These are phyloP conservation scores for Drosophila anomalata DNA, from an alignment of 2,888 invertebrate species.

Conservation along the genomic window DNA sequence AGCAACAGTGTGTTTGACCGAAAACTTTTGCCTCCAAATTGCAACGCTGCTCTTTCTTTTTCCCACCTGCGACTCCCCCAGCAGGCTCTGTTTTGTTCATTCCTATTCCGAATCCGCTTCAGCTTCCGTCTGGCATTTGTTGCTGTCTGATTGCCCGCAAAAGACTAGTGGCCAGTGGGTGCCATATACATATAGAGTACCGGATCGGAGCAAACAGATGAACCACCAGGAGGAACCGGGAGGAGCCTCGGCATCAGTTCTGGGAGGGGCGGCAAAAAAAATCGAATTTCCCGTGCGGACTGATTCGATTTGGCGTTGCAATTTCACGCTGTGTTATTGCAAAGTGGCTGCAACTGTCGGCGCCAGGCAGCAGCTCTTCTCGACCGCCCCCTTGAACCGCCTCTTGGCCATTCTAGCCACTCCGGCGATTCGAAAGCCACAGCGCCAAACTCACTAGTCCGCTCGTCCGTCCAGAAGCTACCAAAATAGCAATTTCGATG, in stretches of 20 bases:
- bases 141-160: slow-evolving; percentile 79
- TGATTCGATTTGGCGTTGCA: slow-evolving; percentile 84
- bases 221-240: slow-evolving; percentile 4
- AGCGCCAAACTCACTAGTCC: slow-evolving; percentile 14
- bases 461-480: slow-evolving; percentile 31
- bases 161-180: slow-evolving; percentile 50
- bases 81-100: background rate
- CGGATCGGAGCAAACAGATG: slow-evolving; percentile 29
- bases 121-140: slow-evolving; percentile 61
- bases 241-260: slow-evolving; percentile 25
- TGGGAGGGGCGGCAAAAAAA: slow-evolving; percentile 56
- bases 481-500: slow-evolving; percentile 62
- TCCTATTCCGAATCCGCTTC: slow-evolving; percentile 17
- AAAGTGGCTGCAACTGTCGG: slow-evolving; percentile 78
- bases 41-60: slow-evolving; percentile 42
- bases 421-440: slow-evolving; percentile 31
- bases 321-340: slow-evolving; percentile 83
- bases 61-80: background rate
- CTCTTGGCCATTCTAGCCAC: slow-evolving; percentile 8
- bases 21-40: slow-evolving; percentile 55
- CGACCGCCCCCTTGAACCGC: slow-evolving; percentile 9
- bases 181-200: slow-evolving; percentile 16
- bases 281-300: slow-evolving; percentile 83
- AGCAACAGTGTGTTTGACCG: slow-evolving; percentile 47
- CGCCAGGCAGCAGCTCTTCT: slow-evolving; percentile 30